A percentile compares a stretch with the other conserved stretches of the same genome.
Evolutionary conservation across 1,140 invertebrate species (phyloP).

Genomic region (Drosophila busckii): DNA sequence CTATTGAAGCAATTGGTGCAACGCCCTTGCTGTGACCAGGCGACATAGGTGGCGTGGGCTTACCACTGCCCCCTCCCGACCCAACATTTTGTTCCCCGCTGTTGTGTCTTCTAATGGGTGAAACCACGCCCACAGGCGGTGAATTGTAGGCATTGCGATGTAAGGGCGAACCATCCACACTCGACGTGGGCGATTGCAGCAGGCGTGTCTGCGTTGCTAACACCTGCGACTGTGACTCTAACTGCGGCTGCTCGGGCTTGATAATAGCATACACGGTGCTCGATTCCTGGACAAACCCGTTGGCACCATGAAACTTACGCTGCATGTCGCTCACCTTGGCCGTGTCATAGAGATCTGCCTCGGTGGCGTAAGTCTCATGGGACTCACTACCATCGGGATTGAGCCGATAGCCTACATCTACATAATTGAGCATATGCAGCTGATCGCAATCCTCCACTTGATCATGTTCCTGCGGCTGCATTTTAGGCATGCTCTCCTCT

Average conservation of each 20-base stretch:
- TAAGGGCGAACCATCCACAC: slow-evolving; percentile 51
- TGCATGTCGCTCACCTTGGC: slow-evolving; percentile 69
- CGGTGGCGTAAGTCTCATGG: slow-evolving; percentile 63
- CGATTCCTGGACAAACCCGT: slow-evolving; percentile 65
- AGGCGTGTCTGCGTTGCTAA: slow-evolving; percentile 26
- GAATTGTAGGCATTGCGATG: slow-evolving; percentile 53
- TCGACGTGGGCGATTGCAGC: slow-evolving; percentile 50
- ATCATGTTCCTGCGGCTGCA: slow-evolving; percentile 78
- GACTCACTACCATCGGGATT: slow-evolving; percentile 78
- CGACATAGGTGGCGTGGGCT: slow-evolving; percentile 64
- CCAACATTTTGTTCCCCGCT: slow-evolving; percentile 42
- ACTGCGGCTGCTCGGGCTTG: slow-evolving; percentile 59
- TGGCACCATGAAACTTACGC: slow-evolving; percentile 71
- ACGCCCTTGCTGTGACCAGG: slow-evolving; percentile 60
- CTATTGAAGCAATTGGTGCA: slow-evolving; percentile 67
- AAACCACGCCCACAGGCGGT: slow-evolving; percentile 70
- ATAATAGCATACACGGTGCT: slow-evolving; percentile 77
- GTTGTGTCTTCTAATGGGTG: slow-evolving; percentile 61
- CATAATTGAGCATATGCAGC: slow-evolving; percentile 66
- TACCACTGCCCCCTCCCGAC: slow-evolving; percentile 43
- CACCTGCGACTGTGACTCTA: slow-evolving; percentile 37
- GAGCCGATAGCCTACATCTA: slow-evolving; percentile 76
- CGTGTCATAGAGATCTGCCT: slow-evolving; percentile 69
- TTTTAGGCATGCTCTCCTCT: slow-evolving; percentile 82
- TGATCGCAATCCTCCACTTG: slow-evolving; percentile 16